These are phyloP conservation scores for Escarpia spicata DNA, from an alignment of 2,888 invertebrate genomes.

Conservation along the genomic window DNA sequence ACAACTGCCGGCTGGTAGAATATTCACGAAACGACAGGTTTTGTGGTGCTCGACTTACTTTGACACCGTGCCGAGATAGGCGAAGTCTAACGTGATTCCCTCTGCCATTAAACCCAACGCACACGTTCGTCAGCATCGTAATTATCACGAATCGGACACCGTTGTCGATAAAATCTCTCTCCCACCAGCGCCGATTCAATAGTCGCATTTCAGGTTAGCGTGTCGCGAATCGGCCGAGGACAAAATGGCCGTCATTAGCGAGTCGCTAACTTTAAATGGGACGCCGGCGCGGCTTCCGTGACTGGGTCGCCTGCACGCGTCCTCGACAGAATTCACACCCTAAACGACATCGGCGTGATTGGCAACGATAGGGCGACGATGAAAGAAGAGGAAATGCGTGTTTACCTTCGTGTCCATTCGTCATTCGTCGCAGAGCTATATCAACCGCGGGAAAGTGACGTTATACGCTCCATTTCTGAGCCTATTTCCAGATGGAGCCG, in stretches of 20 bases:
- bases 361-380: neutral
- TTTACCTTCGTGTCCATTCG: slow-evolving; percentile 3
- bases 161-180: slow-evolving; percentile 16
- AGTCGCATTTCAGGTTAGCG: slow-evolving; percentile 13
- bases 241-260: slow-evolving; percentile 5
- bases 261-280: slow-evolving; percentile 16
- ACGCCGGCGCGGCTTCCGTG: neutral
- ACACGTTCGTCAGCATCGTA: neutral
- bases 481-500: neutral
- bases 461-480: neutral
- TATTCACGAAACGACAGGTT: neutral
- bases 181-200: neutral
- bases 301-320: neutral
- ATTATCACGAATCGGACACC: slow-evolving; percentile 16
- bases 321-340: neutral
- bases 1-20: neutral
- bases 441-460: neutral
- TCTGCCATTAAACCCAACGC: neutral
- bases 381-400: neutral
- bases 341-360: neutral
- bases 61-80: neutral
- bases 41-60: neutral
- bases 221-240: neutral
- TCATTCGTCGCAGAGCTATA: neutral
- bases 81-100: neutral